A percentile compares a stretch with the other conserved stretches of the same genome.
phyloP scores from a whole-genome alignment of 1,140 invertebrate species.

The Bombus sylvicola region DNA sequence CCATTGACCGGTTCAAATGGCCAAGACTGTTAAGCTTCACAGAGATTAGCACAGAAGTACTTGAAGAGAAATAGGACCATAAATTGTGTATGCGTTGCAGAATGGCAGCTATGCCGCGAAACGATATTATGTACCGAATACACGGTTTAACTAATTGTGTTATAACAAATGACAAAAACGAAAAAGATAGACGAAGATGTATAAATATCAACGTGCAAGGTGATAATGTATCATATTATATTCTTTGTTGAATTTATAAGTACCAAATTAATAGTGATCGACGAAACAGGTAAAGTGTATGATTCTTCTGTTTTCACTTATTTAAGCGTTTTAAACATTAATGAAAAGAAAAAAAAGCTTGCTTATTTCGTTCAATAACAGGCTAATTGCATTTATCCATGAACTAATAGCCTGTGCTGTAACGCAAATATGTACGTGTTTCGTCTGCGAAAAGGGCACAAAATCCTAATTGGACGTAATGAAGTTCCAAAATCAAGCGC shows the following conservation, averaged over 20 bases:
- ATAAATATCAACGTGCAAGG: conserved; percentile 7
- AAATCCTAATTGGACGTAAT: background rate
- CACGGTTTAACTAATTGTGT: conserved; percentile 33
- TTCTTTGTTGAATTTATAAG: conserved; percentile 19
- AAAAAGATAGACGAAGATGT: background rate
- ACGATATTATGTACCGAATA: conserved; percentile 15
- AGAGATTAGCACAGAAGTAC: conserved; percentile 62
- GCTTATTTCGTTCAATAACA: conserved; percentile 17
- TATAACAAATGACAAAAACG: conserved; percentile 8
- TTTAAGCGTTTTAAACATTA: background rate
- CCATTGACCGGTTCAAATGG: conserved; percentile 67
- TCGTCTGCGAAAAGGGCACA: background rate
- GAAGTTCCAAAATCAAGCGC: background rate
- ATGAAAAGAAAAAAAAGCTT: background rate
- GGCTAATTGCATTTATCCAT: conserved; percentile 47
- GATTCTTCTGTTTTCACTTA: background rate
- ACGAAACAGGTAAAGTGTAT: background rate
- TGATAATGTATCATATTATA: conserved; percentile 13
- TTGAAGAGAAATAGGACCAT: conserved; percentile 55
- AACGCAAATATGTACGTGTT: conserved; percentile 12
- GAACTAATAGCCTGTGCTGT: conserved; percentile 29
- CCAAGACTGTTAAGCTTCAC: conserved; percentile 56
- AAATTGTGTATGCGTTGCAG: conserved; percentile 34
- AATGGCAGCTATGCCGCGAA: conserved; percentile 38
- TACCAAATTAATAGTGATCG: conserved; percentile 10